Base-by-base conservation (phyloP, 2,797 vertebrate genomes). In the Ctenopoma multispine region DNA sequence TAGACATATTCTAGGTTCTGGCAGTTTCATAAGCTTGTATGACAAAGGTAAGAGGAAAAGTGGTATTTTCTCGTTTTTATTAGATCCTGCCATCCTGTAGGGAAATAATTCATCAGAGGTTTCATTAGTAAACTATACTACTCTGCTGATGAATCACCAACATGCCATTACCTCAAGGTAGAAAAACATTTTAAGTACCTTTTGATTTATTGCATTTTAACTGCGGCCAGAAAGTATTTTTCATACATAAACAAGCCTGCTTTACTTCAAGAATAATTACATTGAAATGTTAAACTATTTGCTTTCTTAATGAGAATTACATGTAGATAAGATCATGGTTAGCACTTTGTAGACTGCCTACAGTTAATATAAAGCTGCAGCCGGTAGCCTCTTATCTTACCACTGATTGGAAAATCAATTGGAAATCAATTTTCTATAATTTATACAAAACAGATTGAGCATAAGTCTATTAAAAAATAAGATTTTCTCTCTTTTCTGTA, bases 131-230 rank as follows among this genome's bases (percentile, higher is more conserved):
- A 85, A 80, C 47, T 75, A 55, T 64, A 62, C 72, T 31, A 7
- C 5, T 31, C 29, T 74, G 53, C 56, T 63, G 69, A 80, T 83
- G 83, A 91, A 81, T 92, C 85, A 85, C 73, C 43, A 55, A 67
- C 71, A 72, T 82, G 79, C 80, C 75, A 82, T 81, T 18, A 76
- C 64, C 27, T 23, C 69, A 79, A 86, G 18, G 79, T 46, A 63
- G 65, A 88, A 87, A 69, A 68, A 27, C 21, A 66, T 47, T 51
- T 53, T 43, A 38, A 18, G 63, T 40, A 17, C 43, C 41, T 51
- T 51, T 44, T 43, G 20, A 62, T 54, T 62, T 21, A 46, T 48
- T 49, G 21, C 20, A 29, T 73, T 75, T 61, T 20, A 74, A 59
- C n/a, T 53, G 34, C 10, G 36, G 6, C 43, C 46, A 20, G 1